Base-by-base conservation (phyloP, 2,888 invertebrate species). In the Autographa gamma region DNA sequence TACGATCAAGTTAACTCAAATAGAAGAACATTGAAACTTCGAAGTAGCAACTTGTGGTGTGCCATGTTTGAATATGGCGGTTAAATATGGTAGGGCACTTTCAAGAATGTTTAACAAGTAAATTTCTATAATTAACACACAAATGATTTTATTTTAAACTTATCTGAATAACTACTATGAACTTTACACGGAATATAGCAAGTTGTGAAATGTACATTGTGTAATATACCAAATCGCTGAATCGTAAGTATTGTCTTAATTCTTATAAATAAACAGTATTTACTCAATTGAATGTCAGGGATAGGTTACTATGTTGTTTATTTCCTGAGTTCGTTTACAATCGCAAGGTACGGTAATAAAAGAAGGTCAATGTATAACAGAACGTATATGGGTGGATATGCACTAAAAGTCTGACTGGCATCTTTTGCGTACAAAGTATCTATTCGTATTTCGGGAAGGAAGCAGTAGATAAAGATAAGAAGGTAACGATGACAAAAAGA, bases 361-460 rank as follows among this genome's bases (percentile, higher is more conserved):
- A 56, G 54, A 56, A 56, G 19, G 25, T 14, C 25, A 19, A 56
- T 11, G 54, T 9, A 18, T 25, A 25, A 25, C 54, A 13, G 19
- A 25, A 56, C 9, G n/a, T n/a, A 6, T 19, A 19, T 25, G 13
- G 18, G 25, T 56, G 54, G 11, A 56, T 56, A 56, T 56, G 54
- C 54, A 56, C 54, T 56, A 56, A 56, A 56, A 56, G 54, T 7
- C 25, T 19, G 54, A 56, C 54, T 56, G 18, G 11, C 19, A 56
- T 25, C 11, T 56, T n/a, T 56, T 11, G 25, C 54, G 54, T 8
- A 56, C 25, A 25, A 56, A 56, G 54, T 19, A 56, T 56, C 54
- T 56, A 56, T 56, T 56, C 25, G 54, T 56, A 14, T 56, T 56
- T 56, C 25, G 54, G 54, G 54, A 56, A 56, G 54, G 54, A 56